These are phyloP conservation scores for Drosophila aff. DNA, from an alignment of 1,140 invertebrate species.

Conservation along the genomic window DNA sequence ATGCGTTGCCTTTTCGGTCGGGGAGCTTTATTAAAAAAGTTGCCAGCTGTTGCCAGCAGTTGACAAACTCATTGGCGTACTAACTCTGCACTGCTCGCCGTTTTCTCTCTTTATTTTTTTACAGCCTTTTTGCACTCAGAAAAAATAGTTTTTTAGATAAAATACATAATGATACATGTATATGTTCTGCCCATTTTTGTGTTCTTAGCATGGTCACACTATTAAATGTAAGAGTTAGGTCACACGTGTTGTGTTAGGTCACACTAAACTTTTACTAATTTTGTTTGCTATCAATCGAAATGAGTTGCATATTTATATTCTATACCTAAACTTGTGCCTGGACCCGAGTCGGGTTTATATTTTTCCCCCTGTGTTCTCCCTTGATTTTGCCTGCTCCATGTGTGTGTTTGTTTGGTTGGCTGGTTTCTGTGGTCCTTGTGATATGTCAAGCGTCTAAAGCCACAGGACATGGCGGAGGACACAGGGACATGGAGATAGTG, in stretches of 20 bases:
- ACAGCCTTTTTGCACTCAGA: background rate
- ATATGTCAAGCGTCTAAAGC: constrained; percentile 69
- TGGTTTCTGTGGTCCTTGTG: constrained; percentile 78
- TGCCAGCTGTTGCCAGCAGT: constrained; percentile 64
- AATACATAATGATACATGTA: too few species aligned
- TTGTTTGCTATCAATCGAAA: background rate
- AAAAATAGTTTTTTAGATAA: too few species aligned
- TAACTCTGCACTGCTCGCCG: constrained; percentile 6
- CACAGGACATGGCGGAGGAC: constrained; percentile 43
- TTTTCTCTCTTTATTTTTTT: background rate
- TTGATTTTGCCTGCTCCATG: constrained; percentile 28
- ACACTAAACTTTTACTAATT: background rate
- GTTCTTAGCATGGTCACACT: too few species aligned
- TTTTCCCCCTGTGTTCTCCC: constrained; percentile 8
- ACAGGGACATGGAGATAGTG: constrained; percentile 22
- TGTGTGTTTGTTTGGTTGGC: constrained; percentile 63
- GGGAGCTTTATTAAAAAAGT: constrained; percentile 78
- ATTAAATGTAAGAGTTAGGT: too few species aligned
- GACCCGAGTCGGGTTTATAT: background rate
- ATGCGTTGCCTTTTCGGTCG: constrained; percentile 58
- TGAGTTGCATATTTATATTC: background rate
- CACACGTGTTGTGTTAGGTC: too few species aligned
- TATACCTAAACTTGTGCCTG: background rate
- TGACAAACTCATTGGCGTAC: constrained; percentile 74
- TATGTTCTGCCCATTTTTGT: too few species aligned